Percentiles rank a stretch among this genome's conserved stretches.
Conservation (phyloP, 2,888 invertebrate species). For the Cremastinae sp. region DNA sequence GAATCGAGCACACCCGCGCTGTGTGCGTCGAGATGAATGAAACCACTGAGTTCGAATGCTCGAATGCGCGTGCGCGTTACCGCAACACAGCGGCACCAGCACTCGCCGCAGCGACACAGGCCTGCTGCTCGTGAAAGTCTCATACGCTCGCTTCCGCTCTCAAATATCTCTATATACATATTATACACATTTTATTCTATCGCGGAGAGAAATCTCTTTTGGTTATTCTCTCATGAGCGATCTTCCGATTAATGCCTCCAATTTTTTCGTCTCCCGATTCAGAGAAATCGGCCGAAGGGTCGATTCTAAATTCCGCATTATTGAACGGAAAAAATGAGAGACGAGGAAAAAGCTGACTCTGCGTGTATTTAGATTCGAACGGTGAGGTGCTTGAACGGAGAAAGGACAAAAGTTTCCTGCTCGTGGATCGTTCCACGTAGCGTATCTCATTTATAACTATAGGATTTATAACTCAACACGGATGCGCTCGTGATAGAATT, state of each 20-base stretch:
- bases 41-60: constrained; percentile 32
- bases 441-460: constrained; percentile 13
- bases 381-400: background rate
- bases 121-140: constrained; percentile 48
- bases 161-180: constrained; percentile 24
- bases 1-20: constrained; percentile 18
- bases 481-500: constrained; percentile 5
- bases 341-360: background rate
- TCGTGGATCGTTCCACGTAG: background rate
- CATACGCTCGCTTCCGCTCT: constrained; percentile 47
- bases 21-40: constrained; percentile 42
- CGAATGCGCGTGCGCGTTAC: constrained; percentile 42
- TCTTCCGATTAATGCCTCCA: background rate
- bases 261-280: too few species aligned
- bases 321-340: too few species aligned
- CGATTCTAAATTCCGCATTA: too few species aligned
- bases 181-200: background rate
- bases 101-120: too few species aligned
- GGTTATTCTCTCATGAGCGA: background rate
- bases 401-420: too few species aligned
- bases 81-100: too few species aligned
- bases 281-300: too few species aligned
- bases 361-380: background rate
- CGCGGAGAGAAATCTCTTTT: constrained; percentile 11
- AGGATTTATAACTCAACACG: constrained; percentile 6